Percentiles rank a stretch among this genome's conserved stretches.
phyloP scores from a whole-genome alignment of 1,140 invertebrate species.

The Nephila pilipes region DNA sequence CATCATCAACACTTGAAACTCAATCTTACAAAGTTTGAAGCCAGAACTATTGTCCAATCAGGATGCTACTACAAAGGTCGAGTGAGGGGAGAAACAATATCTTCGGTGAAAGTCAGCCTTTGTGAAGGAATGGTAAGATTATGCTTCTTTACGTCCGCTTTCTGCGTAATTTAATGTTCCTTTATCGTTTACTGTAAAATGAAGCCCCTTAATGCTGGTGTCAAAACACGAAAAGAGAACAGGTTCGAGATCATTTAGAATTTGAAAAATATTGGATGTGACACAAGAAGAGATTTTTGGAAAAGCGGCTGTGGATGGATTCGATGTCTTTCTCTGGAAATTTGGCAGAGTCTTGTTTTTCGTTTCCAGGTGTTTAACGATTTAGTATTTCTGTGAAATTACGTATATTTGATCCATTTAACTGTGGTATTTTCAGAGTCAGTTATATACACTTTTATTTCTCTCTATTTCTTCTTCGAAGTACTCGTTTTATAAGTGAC shows the following conservation, averaged over 20 bases:
- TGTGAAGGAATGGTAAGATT: conserved; percentile 69
- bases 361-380: neutral
- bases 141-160: neutral
- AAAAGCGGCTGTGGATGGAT: neutral
- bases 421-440: neutral
- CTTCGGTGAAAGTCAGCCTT: conserved; percentile 59
- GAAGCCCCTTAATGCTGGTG: neutral
- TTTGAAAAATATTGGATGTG: conserved; percentile 26
- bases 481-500: too few species aligned
- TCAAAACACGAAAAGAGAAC: neutral
- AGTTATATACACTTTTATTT: too few species aligned
- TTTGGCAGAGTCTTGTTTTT: neutral
- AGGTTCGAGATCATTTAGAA: neutral
- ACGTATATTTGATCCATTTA: neutral
- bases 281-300: neutral
- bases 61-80: conserved; percentile 67
- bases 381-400: neutral
- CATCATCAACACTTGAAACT: neutral
- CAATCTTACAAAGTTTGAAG: neutral
- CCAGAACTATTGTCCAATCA: neutral
- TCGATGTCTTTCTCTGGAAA: neutral
- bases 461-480: too few species aligned
- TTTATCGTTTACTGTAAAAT: neutral
- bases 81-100: conserved; percentile 28
- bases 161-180: neutral